Conservation (phyloP, 2,888 invertebrate species). For the Acanthococcus lagerstroemiae region DNA sequence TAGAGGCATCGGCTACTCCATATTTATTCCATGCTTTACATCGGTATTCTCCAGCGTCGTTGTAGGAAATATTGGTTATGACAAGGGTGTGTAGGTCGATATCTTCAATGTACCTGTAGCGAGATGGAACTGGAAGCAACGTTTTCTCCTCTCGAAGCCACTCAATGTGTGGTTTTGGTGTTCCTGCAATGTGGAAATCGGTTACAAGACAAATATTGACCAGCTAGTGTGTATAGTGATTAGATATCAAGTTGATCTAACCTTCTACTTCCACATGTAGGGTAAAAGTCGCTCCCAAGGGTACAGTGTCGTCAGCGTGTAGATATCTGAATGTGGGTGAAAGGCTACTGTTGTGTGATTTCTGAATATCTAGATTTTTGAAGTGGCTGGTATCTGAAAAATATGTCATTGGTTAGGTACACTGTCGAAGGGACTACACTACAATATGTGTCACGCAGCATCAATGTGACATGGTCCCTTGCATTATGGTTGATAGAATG, state of each 20-base stretch:
- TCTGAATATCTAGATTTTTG: not conserved
- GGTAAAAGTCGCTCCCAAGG: conserved; percentile 67
- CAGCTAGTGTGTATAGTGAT: too few relatives aligned
- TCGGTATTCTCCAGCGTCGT: conserved; percentile 64
- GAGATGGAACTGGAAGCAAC: conserved; percentile 48
- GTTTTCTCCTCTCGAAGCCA: conserved; percentile 54
- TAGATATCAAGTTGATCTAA: too few relatives aligned
- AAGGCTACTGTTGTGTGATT: not conserved
- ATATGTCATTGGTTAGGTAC: not conserved
- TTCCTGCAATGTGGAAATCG: conserved; percentile 39
- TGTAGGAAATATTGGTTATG: conserved; percentile 59
- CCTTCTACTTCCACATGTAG: conserved; percentile 70
- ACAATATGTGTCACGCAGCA: not conserved
- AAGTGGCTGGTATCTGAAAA: not conserved
- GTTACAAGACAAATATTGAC: too few relatives aligned
- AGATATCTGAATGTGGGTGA: conserved; percentile 40
- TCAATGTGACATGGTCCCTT: too few relatives aligned
- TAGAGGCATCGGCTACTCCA: conserved; percentile 62
- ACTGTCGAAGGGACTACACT: not conserved
- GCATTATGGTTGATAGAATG: too few relatives aligned
- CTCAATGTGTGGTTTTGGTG: conserved; percentile 55
- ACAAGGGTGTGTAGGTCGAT: conserved; percentile 65
- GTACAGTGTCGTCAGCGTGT: conserved; percentile 60
- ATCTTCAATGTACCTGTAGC: conserved; percentile 56
- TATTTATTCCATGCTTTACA: conserved; percentile 63